Base-by-base conservation (phyloP, 2,113 vertebrate species). In the Vulpes lagopus region DNA sequence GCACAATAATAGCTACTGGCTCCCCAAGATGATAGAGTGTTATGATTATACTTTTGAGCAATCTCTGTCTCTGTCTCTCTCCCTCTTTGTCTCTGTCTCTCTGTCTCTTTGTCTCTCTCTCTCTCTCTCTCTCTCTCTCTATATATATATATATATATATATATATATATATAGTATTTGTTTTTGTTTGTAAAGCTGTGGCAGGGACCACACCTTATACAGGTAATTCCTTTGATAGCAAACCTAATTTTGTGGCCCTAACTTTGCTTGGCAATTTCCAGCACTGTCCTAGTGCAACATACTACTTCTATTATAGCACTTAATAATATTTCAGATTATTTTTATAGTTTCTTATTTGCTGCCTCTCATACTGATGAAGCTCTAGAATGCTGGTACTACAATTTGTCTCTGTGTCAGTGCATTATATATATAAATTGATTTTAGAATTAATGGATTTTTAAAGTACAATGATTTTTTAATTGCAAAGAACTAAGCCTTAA, bases 401-500 rank as follows among this genome's bases (percentile, higher is more conserved):
- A 27, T 4, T 27, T 1, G 2, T 49, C 57, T 49, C 71, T 27
- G 14, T 20, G 9, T 94, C 19, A n/a, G 16, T 60, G 62, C 19
- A 17, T 65, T 65, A n/a, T 22, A 65, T 20, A 38, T 64, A 14
- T 55, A 65, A 74, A 65, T 64, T 49, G n/a, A 79, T 59, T 65
- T 14, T 53, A 82, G 17, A 62, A 65, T 83, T 25, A 89, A 89
- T 65, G 19, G n/a, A 49, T 49, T 90, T 74, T 83, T 67, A 83
- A 57, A 64, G 7, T 27, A 65, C 43, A 43, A 30, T 55, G 14
- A 43, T 74, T 43, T 51, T 74, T 90, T 90, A 55, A 76, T 83
- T 83, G 12, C 35, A 93, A 89, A 78, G 51, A 74, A 78, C 51
- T 65, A 97, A 62, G 38, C 79, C 92, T 65, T 73, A 82, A 91